These are phyloP conservation scores for Maconellicoccus hirsutus DNA, from an alignment of 1,140 invertebrate genomes.

Conservation along the genomic window DNA sequence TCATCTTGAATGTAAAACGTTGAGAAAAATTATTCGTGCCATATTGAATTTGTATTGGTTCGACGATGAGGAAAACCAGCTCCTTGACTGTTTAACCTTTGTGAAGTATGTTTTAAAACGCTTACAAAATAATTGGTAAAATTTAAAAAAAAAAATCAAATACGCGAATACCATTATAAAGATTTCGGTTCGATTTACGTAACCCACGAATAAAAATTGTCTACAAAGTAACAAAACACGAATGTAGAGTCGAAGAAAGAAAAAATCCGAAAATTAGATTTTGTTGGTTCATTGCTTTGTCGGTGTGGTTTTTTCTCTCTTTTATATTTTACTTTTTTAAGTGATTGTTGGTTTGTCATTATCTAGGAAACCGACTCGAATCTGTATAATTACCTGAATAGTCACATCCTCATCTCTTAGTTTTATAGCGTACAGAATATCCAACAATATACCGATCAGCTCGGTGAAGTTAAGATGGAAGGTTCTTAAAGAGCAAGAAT, in stretches of 20 bases:
- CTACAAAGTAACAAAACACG: background rate
- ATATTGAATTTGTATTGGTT: no score
- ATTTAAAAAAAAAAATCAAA: no score
- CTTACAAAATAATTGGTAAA: no score
- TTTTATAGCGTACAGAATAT: conserved; percentile 13
- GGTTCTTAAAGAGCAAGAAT: conserved; percentile 12
- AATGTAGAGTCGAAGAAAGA: background rate
- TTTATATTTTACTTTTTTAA: conserved; percentile 12
- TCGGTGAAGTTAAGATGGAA: conserved; percentile 14
- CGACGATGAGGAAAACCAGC: no score
- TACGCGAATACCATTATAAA: no score
- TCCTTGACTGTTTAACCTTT: no score
- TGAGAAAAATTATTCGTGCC: no score
- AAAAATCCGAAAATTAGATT: background rate
- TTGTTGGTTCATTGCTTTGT: background rate
- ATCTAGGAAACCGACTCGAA: conserved; percentile 16
- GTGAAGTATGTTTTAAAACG: no score
- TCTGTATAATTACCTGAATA: conserved; percentile 20
- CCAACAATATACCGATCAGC: conserved; percentile 11
- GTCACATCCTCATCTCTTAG: conserved; percentile 15
- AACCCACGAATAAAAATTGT: background rate
- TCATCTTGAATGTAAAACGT: no score
- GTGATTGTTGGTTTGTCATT: conserved; percentile 21
- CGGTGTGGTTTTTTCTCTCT: conserved; percentile 1
- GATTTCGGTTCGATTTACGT: no score